Evolutionary conservation across 2,113 vertebrate species (phyloP).

Genomic region (Micronycteris hirsuta): DNA sequence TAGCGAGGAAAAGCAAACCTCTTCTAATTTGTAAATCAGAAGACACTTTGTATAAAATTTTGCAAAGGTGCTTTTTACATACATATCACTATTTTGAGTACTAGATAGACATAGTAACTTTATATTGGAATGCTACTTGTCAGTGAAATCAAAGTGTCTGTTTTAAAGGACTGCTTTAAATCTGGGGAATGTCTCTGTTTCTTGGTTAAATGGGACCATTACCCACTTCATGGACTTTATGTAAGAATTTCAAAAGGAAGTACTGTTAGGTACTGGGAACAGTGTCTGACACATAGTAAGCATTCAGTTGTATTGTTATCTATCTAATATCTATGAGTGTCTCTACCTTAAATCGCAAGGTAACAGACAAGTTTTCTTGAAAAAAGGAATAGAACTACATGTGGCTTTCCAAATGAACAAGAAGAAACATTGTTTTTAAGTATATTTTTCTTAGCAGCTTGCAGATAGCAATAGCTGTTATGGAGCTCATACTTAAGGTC

Average conservation of each 20-base stretch:
- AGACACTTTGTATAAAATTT: background rate
- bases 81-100: background rate
- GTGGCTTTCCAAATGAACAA: slow-evolving; percentile 4
- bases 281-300: background rate
- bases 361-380: background rate
- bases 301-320: background rate
- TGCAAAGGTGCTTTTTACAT: background rate
- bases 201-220: background rate
- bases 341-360: background rate
- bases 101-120: background rate
- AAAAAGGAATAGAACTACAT: background rate
- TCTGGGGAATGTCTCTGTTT: background rate
- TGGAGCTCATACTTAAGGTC: background rate
- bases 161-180: background rate
- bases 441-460: slow-evolving; percentile 39
- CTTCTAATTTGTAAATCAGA: too few species aligned
- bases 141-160: background rate
- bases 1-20: too few species aligned
- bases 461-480: background rate
- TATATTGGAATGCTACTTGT: background rate
- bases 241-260: background rate
- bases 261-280: background rate
- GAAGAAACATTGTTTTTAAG: slow-evolving; percentile 14
- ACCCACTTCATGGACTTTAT: background rate
- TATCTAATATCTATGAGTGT: background rate